Evolutionary conservation across 2,113 vertebrate species (phyloP).

Genomic region (Cinclus cinclus): DNA sequence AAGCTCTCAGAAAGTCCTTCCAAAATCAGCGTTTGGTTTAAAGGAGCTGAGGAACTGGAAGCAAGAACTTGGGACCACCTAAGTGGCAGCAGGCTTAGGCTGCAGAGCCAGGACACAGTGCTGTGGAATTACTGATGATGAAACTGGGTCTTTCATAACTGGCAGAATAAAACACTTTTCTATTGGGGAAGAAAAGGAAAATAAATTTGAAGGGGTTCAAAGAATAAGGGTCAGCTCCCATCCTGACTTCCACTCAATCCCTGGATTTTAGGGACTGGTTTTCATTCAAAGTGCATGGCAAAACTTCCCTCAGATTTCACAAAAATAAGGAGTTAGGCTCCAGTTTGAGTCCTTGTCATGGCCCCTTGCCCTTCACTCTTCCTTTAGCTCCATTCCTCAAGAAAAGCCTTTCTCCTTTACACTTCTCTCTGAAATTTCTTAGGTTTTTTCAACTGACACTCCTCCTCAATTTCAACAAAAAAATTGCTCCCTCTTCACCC

Average conservation of each 20-base stretch:
- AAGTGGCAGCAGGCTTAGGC: not conserved
- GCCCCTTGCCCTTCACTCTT: not conserved
- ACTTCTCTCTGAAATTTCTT: not conserved
- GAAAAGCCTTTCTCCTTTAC: not conserved
- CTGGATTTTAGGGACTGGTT: not conserved
- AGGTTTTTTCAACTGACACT: not conserved
- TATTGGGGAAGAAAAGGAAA: not conserved
- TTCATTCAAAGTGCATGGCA: accelerated
- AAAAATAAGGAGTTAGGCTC: not conserved
- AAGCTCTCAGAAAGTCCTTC: not conserved
- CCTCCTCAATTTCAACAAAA: not conserved
- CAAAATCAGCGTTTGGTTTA: not conserved
- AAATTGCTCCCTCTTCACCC: not conserved
- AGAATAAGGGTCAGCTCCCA: not conserved
- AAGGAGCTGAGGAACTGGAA: not conserved
- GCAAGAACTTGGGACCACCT: not conserved
- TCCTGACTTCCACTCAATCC: not conserved
- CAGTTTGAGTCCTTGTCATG: not conserved
- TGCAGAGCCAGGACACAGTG: not conserved
- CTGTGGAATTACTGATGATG: accelerated
- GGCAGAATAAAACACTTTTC: not conserved
- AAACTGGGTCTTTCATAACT: not conserved
- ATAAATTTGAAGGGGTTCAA: not conserved
- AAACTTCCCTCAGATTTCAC: not conserved
- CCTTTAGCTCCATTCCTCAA: not conserved